Conservation (phyloP, 2,888 invertebrate genomes). For the Strigamia maritima region DNA sequence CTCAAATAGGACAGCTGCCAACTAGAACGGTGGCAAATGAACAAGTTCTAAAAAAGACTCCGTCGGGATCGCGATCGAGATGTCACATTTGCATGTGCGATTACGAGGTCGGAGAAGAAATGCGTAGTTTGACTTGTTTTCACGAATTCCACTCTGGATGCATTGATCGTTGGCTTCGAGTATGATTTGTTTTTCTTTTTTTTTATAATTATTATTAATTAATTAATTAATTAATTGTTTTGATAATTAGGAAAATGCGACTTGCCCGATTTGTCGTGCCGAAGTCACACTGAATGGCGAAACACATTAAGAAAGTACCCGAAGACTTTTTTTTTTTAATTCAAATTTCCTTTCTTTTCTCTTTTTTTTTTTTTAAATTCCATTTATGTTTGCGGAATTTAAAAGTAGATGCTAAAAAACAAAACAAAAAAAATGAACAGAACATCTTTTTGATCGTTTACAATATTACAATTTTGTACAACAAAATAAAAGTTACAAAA, state of each 20-base stretch:
- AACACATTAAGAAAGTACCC: background rate
- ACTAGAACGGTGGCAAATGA: constrained; percentile 38
- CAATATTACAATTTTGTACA: too few relatives aligned
- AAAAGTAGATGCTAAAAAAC: too few relatives aligned
- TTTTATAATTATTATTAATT: constrained; percentile 33
- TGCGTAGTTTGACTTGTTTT: constrained; percentile 49
- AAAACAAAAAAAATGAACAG: too few relatives aligned
- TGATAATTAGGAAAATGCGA: background rate
- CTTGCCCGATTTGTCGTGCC: background rate
- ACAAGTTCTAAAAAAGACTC: constrained; percentile 34
- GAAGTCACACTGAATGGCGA: background rate
- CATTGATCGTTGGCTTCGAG: constrained; percentile 50
- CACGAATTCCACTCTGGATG: constrained; percentile 49
- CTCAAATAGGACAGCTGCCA: constrained; percentile 44
- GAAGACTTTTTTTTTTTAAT: background rate
- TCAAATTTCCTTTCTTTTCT: background rate
- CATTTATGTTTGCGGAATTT: too few relatives aligned
- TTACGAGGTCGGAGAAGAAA: constrained; percentile 47
- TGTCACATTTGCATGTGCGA: constrained; percentile 50
- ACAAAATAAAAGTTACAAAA: too few relatives aligned
- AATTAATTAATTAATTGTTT: background rate
- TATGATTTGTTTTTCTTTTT: constrained; percentile 45
- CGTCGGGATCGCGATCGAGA: constrained; percentile 40
- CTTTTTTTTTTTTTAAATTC: too few relatives aligned
- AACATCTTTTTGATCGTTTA: too few relatives aligned